phyloP scores from a whole-genome alignment of 2,797 vertebrate species.

The Scleropages formosus region DNA sequence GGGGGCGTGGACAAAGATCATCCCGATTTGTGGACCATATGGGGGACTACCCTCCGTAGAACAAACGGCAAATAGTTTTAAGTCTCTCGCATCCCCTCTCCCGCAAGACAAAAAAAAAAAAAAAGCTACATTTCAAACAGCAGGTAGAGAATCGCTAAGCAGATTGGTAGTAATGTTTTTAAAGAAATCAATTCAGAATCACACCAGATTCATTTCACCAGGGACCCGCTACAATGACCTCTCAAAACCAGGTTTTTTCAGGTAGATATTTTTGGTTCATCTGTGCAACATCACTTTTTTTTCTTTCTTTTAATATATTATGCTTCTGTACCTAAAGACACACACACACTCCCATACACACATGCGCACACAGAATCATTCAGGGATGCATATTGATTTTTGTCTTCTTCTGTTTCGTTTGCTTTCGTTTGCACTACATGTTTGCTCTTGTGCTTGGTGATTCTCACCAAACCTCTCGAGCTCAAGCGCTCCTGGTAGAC shows the following conservation, averaged over 20 bases:
- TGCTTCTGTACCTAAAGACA: slow-evolving; percentile 35
- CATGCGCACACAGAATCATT: slow-evolving; percentile 64
- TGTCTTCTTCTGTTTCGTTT: slow-evolving; percentile 61
- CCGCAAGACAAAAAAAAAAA: slow-evolving; percentile 49
- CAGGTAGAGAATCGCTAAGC: slow-evolving; percentile 57
- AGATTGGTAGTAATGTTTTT: slow-evolving; percentile 46
- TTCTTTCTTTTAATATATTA: slow-evolving; percentile 60
- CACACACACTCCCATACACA: slow-evolving; percentile 34
- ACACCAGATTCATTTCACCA: slow-evolving; percentile 56
- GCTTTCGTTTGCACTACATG: slow-evolving; percentile 79
- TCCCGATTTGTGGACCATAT: slow-evolving; percentile 52
- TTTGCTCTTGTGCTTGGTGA: slow-evolving; percentile 60
- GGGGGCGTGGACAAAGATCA: slow-evolving; percentile 50
- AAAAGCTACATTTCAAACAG: slow-evolving; percentile 27
- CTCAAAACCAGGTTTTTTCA: slow-evolving; percentile 30
- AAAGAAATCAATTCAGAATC: slow-evolving; percentile 57
- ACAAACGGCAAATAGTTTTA: slow-evolving; percentile 49
- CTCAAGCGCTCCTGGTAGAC: slow-evolving; percentile 52
- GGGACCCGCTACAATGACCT: slow-evolving; percentile 48
- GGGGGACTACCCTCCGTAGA: slow-evolving; percentile 50
- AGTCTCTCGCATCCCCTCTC: slow-evolving; percentile 41
- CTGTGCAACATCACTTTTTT: slow-evolving; percentile 58
- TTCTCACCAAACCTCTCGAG: slow-evolving; percentile 46
- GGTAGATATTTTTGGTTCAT: slow-evolving; percentile 67
- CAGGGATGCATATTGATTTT: slow-evolving; percentile 77